Conservation (phyloP, 2,888 invertebrate genomes). For the Pammene fasciana region DNA sequence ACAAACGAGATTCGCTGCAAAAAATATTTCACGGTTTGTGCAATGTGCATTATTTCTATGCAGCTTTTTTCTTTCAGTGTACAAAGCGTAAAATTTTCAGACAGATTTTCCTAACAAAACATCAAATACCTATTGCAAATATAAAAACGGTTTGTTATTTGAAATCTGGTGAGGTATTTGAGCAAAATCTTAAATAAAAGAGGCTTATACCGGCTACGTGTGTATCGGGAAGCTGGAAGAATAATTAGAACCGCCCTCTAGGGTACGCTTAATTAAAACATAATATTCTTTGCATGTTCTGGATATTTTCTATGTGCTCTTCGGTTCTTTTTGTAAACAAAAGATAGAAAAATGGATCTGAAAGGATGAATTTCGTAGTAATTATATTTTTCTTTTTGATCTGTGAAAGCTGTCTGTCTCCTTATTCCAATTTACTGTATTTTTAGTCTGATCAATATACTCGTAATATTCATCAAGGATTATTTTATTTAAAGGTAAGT, state of each 20-base stretch:
- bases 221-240: conserved; percentile 47
- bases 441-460: too few species aligned
- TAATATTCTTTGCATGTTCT: conserved; percentile 50
- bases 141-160: conserved; percentile 29
- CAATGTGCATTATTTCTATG: too few species aligned
- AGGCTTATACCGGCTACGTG: conserved; percentile 46
- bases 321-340: background rate
- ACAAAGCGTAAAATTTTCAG: background rate
- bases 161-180: conserved; percentile 23
- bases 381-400: background rate
- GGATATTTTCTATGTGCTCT: conserved; percentile 43
- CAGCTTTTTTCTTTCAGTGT: background rate
- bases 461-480: too few species aligned
- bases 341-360: conserved; percentile 12
- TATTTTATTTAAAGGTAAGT: too few species aligned
- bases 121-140: conserved; percentile 6
- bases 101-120: conserved; percentile 1
- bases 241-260: conserved; percentile 52
- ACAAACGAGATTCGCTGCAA: too few species aligned
- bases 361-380: background rate
- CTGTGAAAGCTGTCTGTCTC: too few species aligned
- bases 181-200: conserved; percentile 43
- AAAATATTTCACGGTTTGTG: too few species aligned
- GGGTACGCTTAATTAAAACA: conserved; percentile 53
- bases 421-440: too few species aligned